A percentile compares a stretch with the other conserved stretches of the same genome.
Evolutionary conservation across 2,888 invertebrate species (phyloP).

Genomic region (Euclidia mi): DNA sequence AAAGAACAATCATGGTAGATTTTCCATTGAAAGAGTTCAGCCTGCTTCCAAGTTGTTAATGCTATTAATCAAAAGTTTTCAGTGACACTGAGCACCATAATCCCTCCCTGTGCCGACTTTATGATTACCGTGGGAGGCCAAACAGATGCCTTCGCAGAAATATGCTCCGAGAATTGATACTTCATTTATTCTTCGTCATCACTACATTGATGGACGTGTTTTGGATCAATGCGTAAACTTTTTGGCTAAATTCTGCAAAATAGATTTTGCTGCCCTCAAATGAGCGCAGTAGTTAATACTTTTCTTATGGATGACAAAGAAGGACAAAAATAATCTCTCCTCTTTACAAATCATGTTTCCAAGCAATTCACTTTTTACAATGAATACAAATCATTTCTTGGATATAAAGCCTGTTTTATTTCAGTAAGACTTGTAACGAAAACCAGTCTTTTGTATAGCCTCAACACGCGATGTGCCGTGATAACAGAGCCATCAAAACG

Average conservation of each 20-base stretch:
- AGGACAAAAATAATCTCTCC: too few species aligned
- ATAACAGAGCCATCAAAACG: constrained; percentile 31
- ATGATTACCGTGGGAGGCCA: neutral
- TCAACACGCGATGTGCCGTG: constrained; percentile 53
- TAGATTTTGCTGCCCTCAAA: too few species aligned
- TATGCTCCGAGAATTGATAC: neutral
- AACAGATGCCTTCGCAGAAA: neutral
- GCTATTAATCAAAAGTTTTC: constrained; percentile 7
- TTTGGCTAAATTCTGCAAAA: too few species aligned
- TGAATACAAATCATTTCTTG: neutral
- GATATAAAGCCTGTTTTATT: constrained; percentile 26
- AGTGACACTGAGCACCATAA: constrained; percentile 5
- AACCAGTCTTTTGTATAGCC: constrained; percentile 25
- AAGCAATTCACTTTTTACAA: neutral
- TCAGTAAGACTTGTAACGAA: constrained; percentile 17
- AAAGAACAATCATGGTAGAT: too few species aligned
- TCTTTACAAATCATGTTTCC: too few species aligned
- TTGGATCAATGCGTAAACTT: too few species aligned
- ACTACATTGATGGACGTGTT: too few species aligned
- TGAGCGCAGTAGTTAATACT: too few species aligned
- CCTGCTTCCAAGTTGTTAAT: neutral
- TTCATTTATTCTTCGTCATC: too few species aligned
- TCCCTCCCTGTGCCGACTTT: constrained; percentile 7
- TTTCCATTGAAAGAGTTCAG: too few species aligned
- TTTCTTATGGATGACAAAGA: too few species aligned